These are phyloP conservation scores for Polydrusus tereticollis DNA, from an alignment of 2,888 invertebrate genomes.

Conservation along the genomic window DNA sequence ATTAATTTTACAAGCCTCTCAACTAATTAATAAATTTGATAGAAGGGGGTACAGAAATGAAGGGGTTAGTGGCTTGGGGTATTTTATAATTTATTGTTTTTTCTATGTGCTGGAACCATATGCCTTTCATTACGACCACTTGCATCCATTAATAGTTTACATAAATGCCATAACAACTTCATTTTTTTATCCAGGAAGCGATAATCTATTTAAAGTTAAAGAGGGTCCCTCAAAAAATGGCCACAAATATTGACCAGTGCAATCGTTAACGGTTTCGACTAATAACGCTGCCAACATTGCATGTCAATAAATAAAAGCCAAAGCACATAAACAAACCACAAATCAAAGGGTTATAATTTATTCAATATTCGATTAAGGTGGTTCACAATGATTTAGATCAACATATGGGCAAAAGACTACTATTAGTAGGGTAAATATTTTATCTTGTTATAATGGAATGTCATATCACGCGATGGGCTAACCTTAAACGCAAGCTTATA, in stretches of 20 bases:
- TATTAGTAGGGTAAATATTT: slow-evolving; percentile 64
- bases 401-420: slow-evolving; percentile 64
- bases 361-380: slow-evolving; percentile 63
- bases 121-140: no score
- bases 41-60: no score
- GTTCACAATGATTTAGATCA: slow-evolving; percentile 63
- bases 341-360: slow-evolving; percentile 62
- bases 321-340: slow-evolving; percentile 54
- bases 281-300: slow-evolving; percentile 31
- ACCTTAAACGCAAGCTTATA: slow-evolving; percentile 56
- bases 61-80: no score
- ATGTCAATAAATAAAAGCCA: slow-evolving; percentile 37
- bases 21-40: no score
- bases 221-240: neutral
- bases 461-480: slow-evolving; percentile 63
- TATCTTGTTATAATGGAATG: slow-evolving; percentile 62
- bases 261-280: slow-evolving; percentile 18
- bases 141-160: no score
- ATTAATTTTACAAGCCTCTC: no score
- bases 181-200: no score
- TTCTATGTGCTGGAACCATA: no score
- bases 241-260: slow-evolving; percentile 34
- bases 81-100: no score
- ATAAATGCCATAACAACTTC: no score
- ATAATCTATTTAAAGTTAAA: neutral